phyloP scores from a whole-genome alignment of 2,797 vertebrate genomes.

The Thamnophis elegans region DNA sequence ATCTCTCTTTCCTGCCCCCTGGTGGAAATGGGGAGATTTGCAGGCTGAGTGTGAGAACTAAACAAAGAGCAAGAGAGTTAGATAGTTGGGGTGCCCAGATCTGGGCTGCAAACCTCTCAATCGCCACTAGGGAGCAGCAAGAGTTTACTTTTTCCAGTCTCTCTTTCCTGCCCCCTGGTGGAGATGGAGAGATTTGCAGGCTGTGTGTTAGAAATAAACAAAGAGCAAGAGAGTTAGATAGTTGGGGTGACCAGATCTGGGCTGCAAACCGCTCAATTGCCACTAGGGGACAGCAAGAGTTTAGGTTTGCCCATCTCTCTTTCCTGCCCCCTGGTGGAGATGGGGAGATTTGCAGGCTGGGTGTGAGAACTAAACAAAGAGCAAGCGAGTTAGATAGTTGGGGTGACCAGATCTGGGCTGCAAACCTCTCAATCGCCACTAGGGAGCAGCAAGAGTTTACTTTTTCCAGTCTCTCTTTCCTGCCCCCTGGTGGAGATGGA shows the following conservation, averaged over 20 bases:
- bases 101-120: rapidly evolving
- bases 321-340: too few relatives aligned
- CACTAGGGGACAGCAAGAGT: too few relatives aligned
- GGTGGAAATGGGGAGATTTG: neutral
- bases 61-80: neutral
- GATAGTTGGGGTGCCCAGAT: neutral
- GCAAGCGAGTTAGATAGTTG: neutral
- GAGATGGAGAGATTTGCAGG: too few relatives aligned
- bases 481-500: too few relatives aligned
- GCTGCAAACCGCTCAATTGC: too few relatives aligned
- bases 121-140: neutral
- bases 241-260: too few relatives aligned
- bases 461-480: too few relatives aligned
- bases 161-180: too few relatives aligned
- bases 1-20: neutral
- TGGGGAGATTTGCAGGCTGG: neutral
- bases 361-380: neutral
- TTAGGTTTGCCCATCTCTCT: too few relatives aligned
- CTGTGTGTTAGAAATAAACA: too few relatives aligned
- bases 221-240: too few relatives aligned
- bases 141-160: too few relatives aligned
- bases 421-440: rapidly evolving
- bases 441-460: neutral
- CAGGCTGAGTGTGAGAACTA: neutral
- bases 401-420: neutral